Conservation (phyloP, 2,888 invertebrate species). For the Brenthis daphne region DNA sequence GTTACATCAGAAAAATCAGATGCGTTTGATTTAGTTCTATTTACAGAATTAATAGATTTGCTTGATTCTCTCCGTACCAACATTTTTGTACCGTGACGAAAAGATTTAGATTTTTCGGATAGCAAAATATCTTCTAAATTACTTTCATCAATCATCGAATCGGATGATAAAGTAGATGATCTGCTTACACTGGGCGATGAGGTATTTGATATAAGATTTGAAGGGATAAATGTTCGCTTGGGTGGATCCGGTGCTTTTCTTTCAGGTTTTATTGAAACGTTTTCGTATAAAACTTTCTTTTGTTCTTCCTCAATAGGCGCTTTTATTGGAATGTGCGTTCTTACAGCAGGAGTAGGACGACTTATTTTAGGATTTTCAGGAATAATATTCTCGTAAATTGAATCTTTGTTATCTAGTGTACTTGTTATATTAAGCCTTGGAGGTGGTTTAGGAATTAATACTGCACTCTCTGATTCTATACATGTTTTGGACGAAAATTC, state of each 20-base stretch:
- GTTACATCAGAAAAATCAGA: conserved; percentile 67
- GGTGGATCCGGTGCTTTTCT: conserved; percentile 57
- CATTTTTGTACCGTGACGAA: conserved; percentile 57
- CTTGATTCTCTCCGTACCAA: conserved; percentile 48
- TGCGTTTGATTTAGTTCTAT: conserved; percentile 61
- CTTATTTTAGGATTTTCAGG: conserved; percentile 48
- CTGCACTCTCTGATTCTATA: conserved; percentile 36
- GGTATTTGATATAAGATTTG: conserved; percentile 46
- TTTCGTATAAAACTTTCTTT: conserved; percentile 65
- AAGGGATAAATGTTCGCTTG: conserved; percentile 53
- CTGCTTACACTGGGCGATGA: conserved; percentile 57
- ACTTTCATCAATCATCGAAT: conserved; percentile 72
- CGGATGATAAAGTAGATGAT: conserved; percentile 68
- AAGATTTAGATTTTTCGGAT: conserved; percentile 75
- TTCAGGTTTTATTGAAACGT: conserved; percentile 55
- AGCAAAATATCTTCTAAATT: conserved; percentile 76
- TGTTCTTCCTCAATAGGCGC: conserved; percentile 48
- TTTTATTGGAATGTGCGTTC: conserved; percentile 64
- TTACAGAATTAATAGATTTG: conserved; percentile 50
- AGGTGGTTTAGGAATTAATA: conserved; percentile 57
- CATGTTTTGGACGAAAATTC: conserved; percentile 50
- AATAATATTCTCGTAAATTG: conserved; percentile 68
- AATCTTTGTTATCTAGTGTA: conserved; percentile 46
- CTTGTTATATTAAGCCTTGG: conserved; percentile 55
- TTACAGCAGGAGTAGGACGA: conserved; percentile 65